Evolutionary conservation across 2,113 vertebrate genomes (phyloP).

Genomic region (Cryptotis parvus): DNA sequence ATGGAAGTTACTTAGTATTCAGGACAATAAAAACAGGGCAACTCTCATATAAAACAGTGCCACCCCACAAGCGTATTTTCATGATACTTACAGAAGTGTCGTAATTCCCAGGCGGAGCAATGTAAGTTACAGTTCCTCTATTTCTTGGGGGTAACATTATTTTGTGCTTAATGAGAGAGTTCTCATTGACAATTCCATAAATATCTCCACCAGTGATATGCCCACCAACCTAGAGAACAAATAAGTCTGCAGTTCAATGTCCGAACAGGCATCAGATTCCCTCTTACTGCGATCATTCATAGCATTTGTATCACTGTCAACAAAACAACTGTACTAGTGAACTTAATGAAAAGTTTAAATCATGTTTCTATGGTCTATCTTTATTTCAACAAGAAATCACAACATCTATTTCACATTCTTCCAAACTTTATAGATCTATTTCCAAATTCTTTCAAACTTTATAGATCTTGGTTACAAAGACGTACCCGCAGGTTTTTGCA

Average conservation of each 20-base stretch:
- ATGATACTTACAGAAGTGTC: constrained; percentile 92
- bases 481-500: constrained; percentile 94
- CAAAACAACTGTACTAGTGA: neutral
- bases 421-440: constrained; percentile 23
- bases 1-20: neutral
- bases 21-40: neutral
- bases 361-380: constrained; percentile 24
- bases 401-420: constrained; percentile 46
- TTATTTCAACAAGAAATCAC: constrained; percentile 50
- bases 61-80: neutral
- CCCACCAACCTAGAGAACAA: constrained; percentile 92
- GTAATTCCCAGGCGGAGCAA: constrained; percentile 95
- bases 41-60: neutral
- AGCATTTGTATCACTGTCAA: constrained; percentile 38
- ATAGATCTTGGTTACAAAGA: constrained; percentile 39
- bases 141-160: constrained; percentile 97
- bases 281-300: neutral
- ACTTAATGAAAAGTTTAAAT: constrained; percentile 51
- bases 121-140: constrained; percentile 96
- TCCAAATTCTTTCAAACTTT: constrained; percentile 21
- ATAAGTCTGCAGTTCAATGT: constrained; percentile 50
- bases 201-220: constrained; percentile 99
- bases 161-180: constrained; percentile 98
- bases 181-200: constrained; percentile 94
- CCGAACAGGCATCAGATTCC: neutral